Base-by-base conservation (phyloP, 2,797 vertebrate genomes). In the Pelodytes ibericus region DNA sequence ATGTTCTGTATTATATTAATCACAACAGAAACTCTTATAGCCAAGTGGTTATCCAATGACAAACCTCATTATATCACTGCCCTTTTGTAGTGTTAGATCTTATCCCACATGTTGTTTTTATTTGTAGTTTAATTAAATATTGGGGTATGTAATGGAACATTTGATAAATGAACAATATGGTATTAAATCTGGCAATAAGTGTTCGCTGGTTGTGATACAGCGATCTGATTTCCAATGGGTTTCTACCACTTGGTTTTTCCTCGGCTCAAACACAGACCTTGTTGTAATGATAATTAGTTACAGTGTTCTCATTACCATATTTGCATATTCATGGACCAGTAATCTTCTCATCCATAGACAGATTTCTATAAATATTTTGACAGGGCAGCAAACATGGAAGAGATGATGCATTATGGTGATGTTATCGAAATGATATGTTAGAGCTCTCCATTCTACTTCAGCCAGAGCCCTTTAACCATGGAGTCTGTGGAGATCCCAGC, bases 331-430 rank as follows among this genome's bases (percentile, higher is more conserved):
- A 74, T 74, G 49, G 65, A 0, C 24, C 49, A 74, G 64, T 74
- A 74, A 56, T 49, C 61, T 57, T 8, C 25, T 65, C 49, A 18
- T 73, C 39, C 41, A 41, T 49, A 56, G 71, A 65, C 71, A 65
- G 47, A 74, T 65, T 65, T 74, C 36, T 57, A 26, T 56, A 74
- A 74, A 74, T 74, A 74, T 74, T 65, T 74, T 74, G 71, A 65
- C 71, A 74, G 71, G 22, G 11, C 25, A 20, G 71, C 27, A 65
- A 65, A 65, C 56, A 57, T 56, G 57, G 15, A 47, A 15, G 3
- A 49, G 18, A 49, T 15, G 11, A 5, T 15, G 18, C 13, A 49
- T 49, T 49, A 49, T 4, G 44, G 11, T 7, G 13, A 4, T 4
- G 4, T 49, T n/a, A 49, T 49, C 44, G 18, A 49, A 49, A 49